Conservation (phyloP, 92 coral and sea anemone genomes). For the Desmophyllum pertusum region DNA sequence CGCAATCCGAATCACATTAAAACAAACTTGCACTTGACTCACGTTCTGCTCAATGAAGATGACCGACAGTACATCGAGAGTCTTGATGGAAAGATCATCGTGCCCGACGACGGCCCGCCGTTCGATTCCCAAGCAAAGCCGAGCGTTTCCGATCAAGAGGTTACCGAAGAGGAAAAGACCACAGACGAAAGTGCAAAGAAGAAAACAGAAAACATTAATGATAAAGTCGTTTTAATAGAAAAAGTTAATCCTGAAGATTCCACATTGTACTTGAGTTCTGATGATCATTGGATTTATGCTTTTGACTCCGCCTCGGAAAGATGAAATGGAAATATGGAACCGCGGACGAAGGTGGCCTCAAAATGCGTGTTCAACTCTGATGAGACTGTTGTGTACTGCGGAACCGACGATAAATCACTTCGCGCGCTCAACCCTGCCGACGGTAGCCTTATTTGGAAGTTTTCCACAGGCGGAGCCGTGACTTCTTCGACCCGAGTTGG, state of each 20-base stretch:
- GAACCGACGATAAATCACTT: slow-evolving; percentile 88
- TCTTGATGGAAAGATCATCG: slow-evolving; percentile 76
- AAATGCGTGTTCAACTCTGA: slow-evolving; percentile 81
- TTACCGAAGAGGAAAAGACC: background rate
- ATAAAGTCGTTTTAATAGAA: slow-evolving; percentile 56
- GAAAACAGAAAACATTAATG: slow-evolving; percentile 40
- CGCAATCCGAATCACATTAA: slow-evolving; percentile 88
- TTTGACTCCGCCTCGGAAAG: slow-evolving; percentile 79
- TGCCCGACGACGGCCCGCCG: slow-evolving; percentile 58
- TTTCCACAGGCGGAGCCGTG: slow-evolving; percentile 78
- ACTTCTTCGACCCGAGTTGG: slow-evolving; percentile 91
- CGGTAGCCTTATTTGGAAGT: slow-evolving; percentile 93
- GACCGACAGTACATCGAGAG: slow-evolving; percentile 58
- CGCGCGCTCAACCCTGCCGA: slow-evolving; percentile 84
- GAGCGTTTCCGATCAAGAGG: slow-evolving; percentile 33
- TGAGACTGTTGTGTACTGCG: slow-evolving; percentile 89
- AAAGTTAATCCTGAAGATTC: slow-evolving; percentile 73
- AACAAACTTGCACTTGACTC: slow-evolving; percentile 85
- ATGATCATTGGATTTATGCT: slow-evolving; percentile 95
- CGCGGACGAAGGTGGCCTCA: slow-evolving; percentile 96
- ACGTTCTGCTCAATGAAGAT: slow-evolving; percentile 65
- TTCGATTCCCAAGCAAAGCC: slow-evolving; percentile 31
- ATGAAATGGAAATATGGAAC: slow-evolving; percentile 93
- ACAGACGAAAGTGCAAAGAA: slow-evolving; percentile 19
- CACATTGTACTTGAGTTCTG: slow-evolving; percentile 84